Conservation (phyloP, 2,888 invertebrate genomes). For the Drosophila algonquin region DNA sequence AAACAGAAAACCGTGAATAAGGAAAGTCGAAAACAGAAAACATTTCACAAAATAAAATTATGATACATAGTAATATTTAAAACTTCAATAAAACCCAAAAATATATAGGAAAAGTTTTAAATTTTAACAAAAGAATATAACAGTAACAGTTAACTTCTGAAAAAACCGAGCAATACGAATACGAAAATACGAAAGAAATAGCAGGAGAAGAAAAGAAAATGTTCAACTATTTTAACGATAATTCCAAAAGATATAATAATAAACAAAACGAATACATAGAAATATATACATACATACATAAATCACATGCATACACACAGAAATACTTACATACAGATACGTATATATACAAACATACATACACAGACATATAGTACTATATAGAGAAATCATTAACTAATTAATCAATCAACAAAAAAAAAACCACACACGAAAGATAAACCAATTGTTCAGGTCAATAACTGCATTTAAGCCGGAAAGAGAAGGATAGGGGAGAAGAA, state of each 20-base stretch:
- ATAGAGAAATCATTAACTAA: slow-evolving; percentile 33
- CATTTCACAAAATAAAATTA: slow-evolving; percentile 30
- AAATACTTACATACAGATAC: slow-evolving; percentile 32
- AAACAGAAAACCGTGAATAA: slow-evolving; percentile 12
- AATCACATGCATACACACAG: slow-evolving; percentile 29
- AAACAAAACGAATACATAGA: slow-evolving; percentile 29
- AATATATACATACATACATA: slow-evolving; percentile 22
- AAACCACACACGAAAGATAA: slow-evolving; percentile 44
- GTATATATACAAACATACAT: slow-evolving; percentile 48
- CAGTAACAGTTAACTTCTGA: slow-evolving; percentile 42
- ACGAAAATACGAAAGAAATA: not conserved
- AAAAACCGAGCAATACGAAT: not conserved
- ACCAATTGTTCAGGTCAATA: slow-evolving; percentile 77
- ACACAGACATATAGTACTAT: slow-evolving; percentile 48
- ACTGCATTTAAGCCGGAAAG: slow-evolving; percentile 73
- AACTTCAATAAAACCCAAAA: slow-evolving; percentile 10
- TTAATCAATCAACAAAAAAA: slow-evolving; percentile 19
- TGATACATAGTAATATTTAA: slow-evolving; percentile 16
- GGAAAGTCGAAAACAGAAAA: slow-evolving; percentile 24
- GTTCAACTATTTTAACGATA: slow-evolving; percentile 64
- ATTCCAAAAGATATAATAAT: slow-evolving; percentile 38
- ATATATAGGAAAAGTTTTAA: slow-evolving; percentile 30
- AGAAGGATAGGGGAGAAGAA: slow-evolving; percentile 1
- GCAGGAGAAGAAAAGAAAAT: slow-evolving; percentile 20
- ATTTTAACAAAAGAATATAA: slow-evolving; percentile 30